A percentile compares a stretch with the other conserved stretches of the same genome.
Evolutionary conservation across 1,140 invertebrate species (phyloP).

Genomic region (Hermetia illucens): DNA sequence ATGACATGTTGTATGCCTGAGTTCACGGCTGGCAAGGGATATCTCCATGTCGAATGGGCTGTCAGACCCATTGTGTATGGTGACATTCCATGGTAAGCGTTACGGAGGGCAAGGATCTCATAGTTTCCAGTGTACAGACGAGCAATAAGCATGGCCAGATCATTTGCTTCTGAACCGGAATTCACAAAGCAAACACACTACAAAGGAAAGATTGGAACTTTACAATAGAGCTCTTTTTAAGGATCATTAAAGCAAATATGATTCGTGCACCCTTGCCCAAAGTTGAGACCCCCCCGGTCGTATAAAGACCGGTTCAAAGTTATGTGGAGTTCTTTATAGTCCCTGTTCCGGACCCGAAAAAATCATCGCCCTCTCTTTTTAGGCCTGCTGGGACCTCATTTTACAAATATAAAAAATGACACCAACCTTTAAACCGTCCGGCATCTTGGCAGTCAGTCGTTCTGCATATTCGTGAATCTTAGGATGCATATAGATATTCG

Average conservation of each 20-base stretch:
- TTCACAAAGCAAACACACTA: conserved; percentile 85
- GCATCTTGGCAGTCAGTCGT: conserved; percentile 65
- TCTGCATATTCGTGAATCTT: conserved; percentile 83
- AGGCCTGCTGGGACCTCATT: too few relatives aligned
- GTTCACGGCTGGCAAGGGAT: conserved; percentile 48
- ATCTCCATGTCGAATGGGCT: conserved; percentile 64
- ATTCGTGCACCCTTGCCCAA: too few relatives aligned
- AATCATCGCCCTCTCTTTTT: too few relatives aligned
- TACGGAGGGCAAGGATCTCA: conserved; percentile 76
- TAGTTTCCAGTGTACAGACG: conserved; percentile 68
- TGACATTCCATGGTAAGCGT: conserved; percentile 83
- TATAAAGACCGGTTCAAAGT: too few relatives aligned
- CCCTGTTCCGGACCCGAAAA: too few relatives aligned
- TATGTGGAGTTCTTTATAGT: too few relatives aligned
- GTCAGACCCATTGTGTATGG: conserved; percentile 71
- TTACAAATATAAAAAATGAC: too few relatives aligned
- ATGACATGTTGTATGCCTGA: conserved; percentile 80
- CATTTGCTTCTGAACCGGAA: conserved; percentile 94
- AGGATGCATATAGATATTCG: conserved; percentile 80
- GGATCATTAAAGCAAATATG: too few relatives aligned
- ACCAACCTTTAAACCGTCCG: conserved; percentile 65
- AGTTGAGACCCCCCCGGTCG: too few relatives aligned
- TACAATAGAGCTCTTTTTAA: too few relatives aligned
- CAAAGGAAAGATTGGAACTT: too few relatives aligned
- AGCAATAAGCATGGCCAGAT: conserved; percentile 79